Evolutionary conservation across 2,113 vertebrate species (phyloP).

Genomic region (Oncorhynchus gorbuscha): DNA sequence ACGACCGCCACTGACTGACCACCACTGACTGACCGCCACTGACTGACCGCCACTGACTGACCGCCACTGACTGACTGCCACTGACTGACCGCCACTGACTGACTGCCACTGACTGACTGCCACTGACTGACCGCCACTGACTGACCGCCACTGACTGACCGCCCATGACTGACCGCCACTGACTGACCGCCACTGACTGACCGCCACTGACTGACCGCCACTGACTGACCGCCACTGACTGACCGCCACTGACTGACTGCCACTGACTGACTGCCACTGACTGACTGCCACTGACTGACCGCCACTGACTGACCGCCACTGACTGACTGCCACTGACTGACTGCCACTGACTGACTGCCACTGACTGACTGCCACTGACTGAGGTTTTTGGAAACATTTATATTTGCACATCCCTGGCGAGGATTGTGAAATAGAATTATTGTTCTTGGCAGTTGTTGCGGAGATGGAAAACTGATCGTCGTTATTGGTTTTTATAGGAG

Average conservation of each 20-base stretch:
- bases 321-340: constrained; percentile 27
- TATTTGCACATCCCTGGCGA: constrained; percentile 49
- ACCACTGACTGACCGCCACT: constrained; percentile 21
- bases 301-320: too few relatives aligned
- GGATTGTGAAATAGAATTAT: constrained; percentile 63
- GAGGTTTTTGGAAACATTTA: constrained; percentile 61
- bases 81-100: background rate
- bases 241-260: constrained; percentile 12
- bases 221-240: background rate
- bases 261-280: constrained; percentile 9
- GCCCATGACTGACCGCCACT: background rate
- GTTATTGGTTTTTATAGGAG: constrained; percentile 64
- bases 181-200: too few relatives aligned
- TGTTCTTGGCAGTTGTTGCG: constrained; percentile 57
- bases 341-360: too few relatives aligned
- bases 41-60: too few relatives aligned
- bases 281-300: too few relatives aligned
- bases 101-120: constrained; percentile 20
- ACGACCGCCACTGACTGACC: background rate
- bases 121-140: constrained; percentile 12
- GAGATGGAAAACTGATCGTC: constrained; percentile 62
- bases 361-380: constrained; percentile 20
- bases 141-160: background rate
- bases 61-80: constrained; percentile 22
- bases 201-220: constrained; percentile 20